phyloP scores from a whole-genome alignment of 1,140 invertebrate genomes.

The Aporrectodea caliginosa region DNA sequence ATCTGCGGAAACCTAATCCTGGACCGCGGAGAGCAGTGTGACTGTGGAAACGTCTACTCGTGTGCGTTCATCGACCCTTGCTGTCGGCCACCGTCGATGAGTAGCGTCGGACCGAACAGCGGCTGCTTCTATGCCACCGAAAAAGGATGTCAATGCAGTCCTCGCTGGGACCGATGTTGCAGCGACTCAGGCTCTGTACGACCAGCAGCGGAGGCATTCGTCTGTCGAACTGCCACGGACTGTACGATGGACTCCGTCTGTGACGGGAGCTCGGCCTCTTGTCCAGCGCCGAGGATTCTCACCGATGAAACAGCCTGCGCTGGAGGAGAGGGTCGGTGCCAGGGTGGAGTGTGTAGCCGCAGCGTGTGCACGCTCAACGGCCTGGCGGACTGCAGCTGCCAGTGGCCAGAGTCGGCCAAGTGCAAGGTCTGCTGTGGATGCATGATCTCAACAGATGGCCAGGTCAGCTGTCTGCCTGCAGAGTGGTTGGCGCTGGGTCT shows the following conservation, averaged over 20 bases:
- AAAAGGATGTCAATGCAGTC: neutral
- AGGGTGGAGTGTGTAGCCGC: neutral
- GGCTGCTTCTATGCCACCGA: neutral
- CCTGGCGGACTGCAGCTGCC: neutral
- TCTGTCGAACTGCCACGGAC: neutral
- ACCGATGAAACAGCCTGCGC: neutral
- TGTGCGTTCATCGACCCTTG: neutral
- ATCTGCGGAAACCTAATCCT: neutral
- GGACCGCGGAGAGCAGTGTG: conserved; percentile 3
- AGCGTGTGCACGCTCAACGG: neutral
- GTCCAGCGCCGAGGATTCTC: neutral
- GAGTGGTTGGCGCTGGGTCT: neutral
- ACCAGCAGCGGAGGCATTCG: neutral
- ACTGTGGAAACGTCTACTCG: neutral
- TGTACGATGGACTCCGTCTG: neutral
- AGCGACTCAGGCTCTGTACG: too few species aligned
- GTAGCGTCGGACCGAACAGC: neutral
- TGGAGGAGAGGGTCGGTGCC: neutral
- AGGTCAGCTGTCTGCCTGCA: neutral
- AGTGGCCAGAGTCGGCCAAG: neutral
- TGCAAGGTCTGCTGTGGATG: neutral
- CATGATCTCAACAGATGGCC: too few species aligned
- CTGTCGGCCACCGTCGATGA: neutral
- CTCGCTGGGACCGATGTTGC: neutral
- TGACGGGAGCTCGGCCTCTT: neutral